phyloP scores from a whole-genome alignment of 2,888 invertebrate species.

The Linyphia triangularis region DNA sequence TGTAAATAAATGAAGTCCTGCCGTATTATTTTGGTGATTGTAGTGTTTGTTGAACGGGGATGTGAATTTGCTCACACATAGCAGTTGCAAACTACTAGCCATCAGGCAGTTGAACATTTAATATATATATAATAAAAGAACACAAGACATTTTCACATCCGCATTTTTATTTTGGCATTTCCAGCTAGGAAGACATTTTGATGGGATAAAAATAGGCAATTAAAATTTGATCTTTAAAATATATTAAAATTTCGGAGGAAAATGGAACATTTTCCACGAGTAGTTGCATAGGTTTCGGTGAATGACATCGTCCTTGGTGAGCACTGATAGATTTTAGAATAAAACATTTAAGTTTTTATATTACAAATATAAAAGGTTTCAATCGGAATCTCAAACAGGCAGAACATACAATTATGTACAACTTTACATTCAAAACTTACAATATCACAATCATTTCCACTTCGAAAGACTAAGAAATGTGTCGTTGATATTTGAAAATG shows the following conservation, averaged over 20 bases:
- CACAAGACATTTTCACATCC: background rate
- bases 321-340: background rate
- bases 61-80: no score
- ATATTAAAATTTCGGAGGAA: constrained; percentile 5
- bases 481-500: background rate
- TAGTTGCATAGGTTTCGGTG: background rate
- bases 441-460: background rate
- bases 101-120: background rate
- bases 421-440: background rate
- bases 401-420: no score
- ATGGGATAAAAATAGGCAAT: constrained; percentile 12
- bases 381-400: no score
- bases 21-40: no score
- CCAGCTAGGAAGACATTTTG: constrained; percentile 23
- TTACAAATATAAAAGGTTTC: background rate
- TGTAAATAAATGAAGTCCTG: no score
- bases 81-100: no score
- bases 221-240: constrained; percentile 21
- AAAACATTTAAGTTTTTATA: background rate
- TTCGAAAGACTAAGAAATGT: background rate
- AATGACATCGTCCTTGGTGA: background rate
- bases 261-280: background rate
- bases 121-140: background rate
- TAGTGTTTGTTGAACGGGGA: no score
- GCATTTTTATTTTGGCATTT: constrained; percentile 43